These are phyloP conservation scores for Ursus arctos DNA, from an alignment of 2,113 vertebrate species.

Conservation along the genomic window DNA sequence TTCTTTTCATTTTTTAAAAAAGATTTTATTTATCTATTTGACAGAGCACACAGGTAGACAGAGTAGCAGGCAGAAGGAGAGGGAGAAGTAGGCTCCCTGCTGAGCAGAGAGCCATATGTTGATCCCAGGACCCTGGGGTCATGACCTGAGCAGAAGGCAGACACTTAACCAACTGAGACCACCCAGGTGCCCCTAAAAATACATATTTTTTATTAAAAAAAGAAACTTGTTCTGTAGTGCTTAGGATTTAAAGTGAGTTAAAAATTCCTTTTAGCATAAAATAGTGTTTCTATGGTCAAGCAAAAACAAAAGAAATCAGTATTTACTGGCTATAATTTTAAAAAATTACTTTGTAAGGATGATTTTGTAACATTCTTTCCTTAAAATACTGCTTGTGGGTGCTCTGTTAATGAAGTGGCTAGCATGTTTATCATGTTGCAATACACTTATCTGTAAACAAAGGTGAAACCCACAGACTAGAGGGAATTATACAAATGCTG, in stretches of 20 bases:
- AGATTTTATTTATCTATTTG: background rate
- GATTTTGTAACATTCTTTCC: background rate
- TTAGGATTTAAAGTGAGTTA: background rate
- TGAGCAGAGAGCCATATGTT: background rate
- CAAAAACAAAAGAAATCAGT: background rate
- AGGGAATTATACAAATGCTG: background rate
- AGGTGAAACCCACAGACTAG: background rate
- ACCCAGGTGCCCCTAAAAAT: background rate
- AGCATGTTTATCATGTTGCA: background rate
- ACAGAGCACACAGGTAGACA: background rate
- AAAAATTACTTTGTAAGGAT: background rate
- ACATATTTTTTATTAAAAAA: background rate
- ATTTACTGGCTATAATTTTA: constrained; percentile 11
- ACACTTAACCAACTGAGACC: background rate
- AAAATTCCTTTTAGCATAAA: background rate
- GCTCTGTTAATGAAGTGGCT: background rate
- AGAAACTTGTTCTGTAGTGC: background rate
- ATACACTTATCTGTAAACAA: background rate
- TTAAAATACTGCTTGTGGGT: background rate
- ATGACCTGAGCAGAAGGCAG: background rate
- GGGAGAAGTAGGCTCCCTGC: background rate
- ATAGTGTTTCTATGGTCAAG: background rate
- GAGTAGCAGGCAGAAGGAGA: background rate
- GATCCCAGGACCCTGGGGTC: background rate
- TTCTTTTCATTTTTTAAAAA: background rate